Evolutionary conservation across 2,797 vertebrate species (phyloP), one percentile per base, ranked within the genome.

Genomic region (Cyclopterus lumpus): DNA sequence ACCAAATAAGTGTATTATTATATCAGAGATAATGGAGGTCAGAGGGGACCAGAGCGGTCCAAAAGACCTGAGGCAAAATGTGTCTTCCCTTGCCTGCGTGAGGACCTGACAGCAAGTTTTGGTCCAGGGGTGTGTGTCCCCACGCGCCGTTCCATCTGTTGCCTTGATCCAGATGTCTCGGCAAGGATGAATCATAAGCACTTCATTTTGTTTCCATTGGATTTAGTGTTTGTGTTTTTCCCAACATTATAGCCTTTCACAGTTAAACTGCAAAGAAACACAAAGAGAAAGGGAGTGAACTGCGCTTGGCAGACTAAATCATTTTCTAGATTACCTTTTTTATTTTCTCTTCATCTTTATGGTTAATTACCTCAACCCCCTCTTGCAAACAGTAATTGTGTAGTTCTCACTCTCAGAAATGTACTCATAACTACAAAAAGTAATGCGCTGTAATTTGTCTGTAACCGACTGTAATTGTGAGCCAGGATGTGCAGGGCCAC

Each of bases 131-230:
- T 81, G 81, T 74, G 62, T 73, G 80, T 89, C 86, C 80, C 81
- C 83, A 76, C 55, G 85, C 76, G 55, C 69, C 63, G 59, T 82
- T 81, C 72, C 83, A 84, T 88, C 86, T 82, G 75, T 82, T 57
- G 75, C 77, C 83, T 71, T 82, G 82, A 86, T 92, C 91, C 90
- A 89, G 90, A 91, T 92, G 90, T 86, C 53, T 81, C 75, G 74
- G 87, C 75, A 89, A 86, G 71, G 70, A 91, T 93, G 89, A 93
- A 89, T 92, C 89, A 92, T 85, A 83, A 71, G 74, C 75, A 40
- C 71, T 86, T 80, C 82, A 89, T 82, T 85, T 88, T 86, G 83
- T 91, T 88, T 67, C 84, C 69, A 81, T 88, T 88, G 77, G 55
- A 87, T 75, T 73, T 73, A 71, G 34, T 77, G 67, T 84, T 85